phyloP scores from a whole-genome alignment of 2,113 vertebrate species.

The Lamprotornis superbus region DNA sequence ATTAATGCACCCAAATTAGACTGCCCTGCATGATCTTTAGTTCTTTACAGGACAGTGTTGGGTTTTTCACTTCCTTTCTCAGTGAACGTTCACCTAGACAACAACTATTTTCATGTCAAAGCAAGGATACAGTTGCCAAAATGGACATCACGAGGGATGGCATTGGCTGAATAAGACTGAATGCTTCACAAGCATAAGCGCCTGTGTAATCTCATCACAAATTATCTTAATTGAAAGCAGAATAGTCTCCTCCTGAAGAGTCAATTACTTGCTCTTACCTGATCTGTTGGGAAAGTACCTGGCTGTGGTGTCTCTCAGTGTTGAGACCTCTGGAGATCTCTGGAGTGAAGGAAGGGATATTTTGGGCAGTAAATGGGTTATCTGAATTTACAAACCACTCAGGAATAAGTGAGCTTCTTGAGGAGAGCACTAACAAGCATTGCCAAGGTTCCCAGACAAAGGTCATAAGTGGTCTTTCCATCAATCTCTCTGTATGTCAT shows the following conservation, averaged over 20 bases:
- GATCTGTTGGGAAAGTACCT: constrained; percentile 42
- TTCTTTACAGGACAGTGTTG: neutral
- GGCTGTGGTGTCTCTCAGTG: neutral
- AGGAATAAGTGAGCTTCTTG: neutral
- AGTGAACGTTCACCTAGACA: neutral
- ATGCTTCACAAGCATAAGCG: neutral
- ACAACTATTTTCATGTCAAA: neutral
- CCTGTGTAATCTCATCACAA: neutral
- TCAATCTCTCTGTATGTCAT: neutral
- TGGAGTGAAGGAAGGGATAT: neutral
- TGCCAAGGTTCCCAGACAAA: neutral
- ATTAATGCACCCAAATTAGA: neutral
- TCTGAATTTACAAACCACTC: neutral
- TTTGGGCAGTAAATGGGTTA: neutral
- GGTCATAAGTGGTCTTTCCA: neutral
- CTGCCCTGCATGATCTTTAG: neutral
- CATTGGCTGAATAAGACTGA: neutral
- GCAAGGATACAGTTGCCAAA: neutral
- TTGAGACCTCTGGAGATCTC: neutral
- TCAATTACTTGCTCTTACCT: neutral
- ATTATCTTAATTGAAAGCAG: constrained; percentile 34
- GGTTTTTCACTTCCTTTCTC: neutral
- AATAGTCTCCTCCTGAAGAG: neutral
- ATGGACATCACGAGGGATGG: neutral
- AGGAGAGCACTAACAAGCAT: neutral